Evolutionary conservation across 2,888 invertebrate species (phyloP).

Genomic region (Pyralis farinalis): DNA sequence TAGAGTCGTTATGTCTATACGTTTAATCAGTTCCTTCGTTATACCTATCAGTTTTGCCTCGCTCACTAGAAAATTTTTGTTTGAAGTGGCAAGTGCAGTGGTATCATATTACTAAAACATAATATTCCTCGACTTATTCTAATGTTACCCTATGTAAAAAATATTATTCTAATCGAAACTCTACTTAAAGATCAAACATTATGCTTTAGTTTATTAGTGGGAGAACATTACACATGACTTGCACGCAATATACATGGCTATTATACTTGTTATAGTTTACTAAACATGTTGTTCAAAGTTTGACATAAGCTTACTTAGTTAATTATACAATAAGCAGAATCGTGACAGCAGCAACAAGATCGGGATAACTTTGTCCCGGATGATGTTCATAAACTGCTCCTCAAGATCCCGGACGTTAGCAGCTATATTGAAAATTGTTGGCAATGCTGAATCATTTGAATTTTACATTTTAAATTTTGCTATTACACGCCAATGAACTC

Average conservation of each 20-base stretch:
- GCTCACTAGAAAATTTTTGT: slow-evolving; percentile 52
- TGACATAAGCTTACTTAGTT: slow-evolving; percentile 12
- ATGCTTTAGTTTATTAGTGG: slow-evolving; percentile 37
- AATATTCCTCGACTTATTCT: slow-evolving; percentile 39
- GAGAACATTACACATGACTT: slow-evolving; percentile 22
- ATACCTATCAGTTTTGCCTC: slow-evolving; percentile 33
- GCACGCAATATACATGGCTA: slow-evolving; percentile 8
- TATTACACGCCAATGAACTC: background rate
- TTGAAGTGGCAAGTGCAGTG: slow-evolving; percentile 47
- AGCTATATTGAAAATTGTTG: background rate
- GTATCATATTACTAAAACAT: slow-evolving; percentile 33
- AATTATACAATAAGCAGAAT: background rate
- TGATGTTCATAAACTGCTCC: background rate
- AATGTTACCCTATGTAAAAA: slow-evolving; percentile 59
- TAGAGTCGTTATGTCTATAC: slow-evolving; percentile 43
- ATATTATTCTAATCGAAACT: slow-evolving; percentile 43
- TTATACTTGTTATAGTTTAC: slow-evolving; percentile 9
- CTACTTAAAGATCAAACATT: slow-evolving; percentile 39
- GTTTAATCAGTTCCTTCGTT: slow-evolving; percentile 55
- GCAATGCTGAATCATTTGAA: background rate
- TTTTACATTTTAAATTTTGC: background rate
- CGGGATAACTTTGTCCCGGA: background rate
- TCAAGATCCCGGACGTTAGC: background rate
- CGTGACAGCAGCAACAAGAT: background rate
- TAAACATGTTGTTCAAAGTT: slow-evolving; percentile 13